Conservation (phyloP, 2,113 vertebrate species). For the Felis chaus region DNA sequence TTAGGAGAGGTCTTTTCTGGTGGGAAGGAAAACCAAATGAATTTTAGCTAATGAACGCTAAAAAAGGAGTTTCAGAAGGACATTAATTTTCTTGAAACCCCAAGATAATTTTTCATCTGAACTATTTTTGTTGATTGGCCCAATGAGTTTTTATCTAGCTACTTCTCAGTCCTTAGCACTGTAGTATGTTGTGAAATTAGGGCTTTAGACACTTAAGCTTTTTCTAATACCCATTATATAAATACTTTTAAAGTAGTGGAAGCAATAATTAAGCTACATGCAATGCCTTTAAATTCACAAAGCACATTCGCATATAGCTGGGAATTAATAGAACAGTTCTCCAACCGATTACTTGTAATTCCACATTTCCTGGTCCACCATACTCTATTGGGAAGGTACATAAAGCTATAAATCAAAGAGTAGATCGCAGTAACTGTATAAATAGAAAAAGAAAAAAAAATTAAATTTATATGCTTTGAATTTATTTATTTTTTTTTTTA, state of each 20-base stretch:
- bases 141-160: neutral
- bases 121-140: neutral
- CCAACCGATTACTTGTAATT: neutral
- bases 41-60: neutral
- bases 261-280: neutral
- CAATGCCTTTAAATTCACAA: neutral
- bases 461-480: neutral
- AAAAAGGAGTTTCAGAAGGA: neutral
- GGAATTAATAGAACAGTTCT: neutral
- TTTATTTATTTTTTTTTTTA: too few relatives aligned
- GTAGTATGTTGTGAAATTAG: neutral
- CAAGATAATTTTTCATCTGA: constrained; percentile 21
- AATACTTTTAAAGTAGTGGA: neutral
- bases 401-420: neutral
- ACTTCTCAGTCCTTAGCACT: neutral
- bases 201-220: neutral
- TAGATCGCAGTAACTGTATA: neutral
- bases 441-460: neutral
- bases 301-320: neutral
- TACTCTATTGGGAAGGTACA: neutral
- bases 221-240: neutral
- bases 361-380: neutral
- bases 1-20: neutral
- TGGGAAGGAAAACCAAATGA: neutral
- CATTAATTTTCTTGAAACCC: neutral